phyloP scores from a whole-genome alignment of 2,113 vertebrate species.

The Andinoacara biseriatus region DNA sequence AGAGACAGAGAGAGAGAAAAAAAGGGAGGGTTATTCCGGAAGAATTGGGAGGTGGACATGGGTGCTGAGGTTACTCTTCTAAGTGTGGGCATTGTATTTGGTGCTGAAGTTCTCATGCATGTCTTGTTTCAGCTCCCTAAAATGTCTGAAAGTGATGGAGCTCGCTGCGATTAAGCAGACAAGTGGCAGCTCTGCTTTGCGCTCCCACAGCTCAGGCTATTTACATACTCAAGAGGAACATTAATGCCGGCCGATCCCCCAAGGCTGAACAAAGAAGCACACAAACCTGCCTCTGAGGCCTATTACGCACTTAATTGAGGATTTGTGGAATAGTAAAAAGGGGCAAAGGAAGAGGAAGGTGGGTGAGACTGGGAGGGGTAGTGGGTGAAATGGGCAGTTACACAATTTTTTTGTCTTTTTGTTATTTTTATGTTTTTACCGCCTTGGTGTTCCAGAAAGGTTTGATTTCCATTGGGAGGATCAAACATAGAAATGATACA shows the following conservation, averaged over 20 bases:
- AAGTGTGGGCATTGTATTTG: conserved; percentile 67
- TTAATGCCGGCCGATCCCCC: conserved; percentile 73
- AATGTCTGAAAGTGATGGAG: conserved; percentile 78
- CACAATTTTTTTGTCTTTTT: neutral
- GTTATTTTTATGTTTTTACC: neutral
- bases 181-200: conserved; percentile 74
- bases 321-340: conserved; percentile 70
- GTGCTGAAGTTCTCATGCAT: conserved; percentile 76
- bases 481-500: neutral
- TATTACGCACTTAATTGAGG: conserved; percentile 76
- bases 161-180: conserved; percentile 72
- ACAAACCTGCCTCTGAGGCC: conserved; percentile 75
- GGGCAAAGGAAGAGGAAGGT: conserved; percentile 49
- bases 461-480: neutral
- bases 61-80: conserved; percentile 68
- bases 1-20: neutral
- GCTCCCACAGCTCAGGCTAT: conserved; percentile 79
- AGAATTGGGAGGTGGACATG: conserved; percentile 60
- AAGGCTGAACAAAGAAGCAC: conserved; percentile 74
- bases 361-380: conserved; percentile 28
- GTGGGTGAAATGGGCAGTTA: conserved; percentile 15
- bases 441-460: neutral
- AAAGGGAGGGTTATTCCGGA: conserved; percentile 60
- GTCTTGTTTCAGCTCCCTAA: conserved; percentile 62
- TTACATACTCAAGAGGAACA: conserved; percentile 79